A percentile compares a stretch with the other conserved stretches of the same genome.
phyloP scores from a whole-genome alignment of 2,888 invertebrate species.

The Meandrusa payeni region DNA sequence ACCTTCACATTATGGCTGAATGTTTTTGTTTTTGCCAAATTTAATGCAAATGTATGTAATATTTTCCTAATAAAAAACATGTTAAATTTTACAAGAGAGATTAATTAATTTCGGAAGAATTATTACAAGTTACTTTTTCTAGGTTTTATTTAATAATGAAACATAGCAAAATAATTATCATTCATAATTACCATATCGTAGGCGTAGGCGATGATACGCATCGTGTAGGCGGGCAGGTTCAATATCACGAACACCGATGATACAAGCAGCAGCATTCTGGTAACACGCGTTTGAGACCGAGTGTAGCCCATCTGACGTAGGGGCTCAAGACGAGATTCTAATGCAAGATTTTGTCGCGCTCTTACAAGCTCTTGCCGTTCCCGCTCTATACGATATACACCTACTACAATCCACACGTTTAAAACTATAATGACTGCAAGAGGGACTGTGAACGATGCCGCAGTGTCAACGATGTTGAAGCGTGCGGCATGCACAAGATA shows the following conservation, averaged over 20 bases:
- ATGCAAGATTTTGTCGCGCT: constrained; percentile 27
- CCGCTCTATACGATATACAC: constrained; percentile 82
- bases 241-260: constrained; percentile 89
- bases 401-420: constrained; percentile 85
- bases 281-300: constrained; percentile 85
- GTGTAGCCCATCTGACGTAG: constrained; percentile 46
- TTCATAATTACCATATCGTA: constrained; percentile 69
- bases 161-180: neutral
- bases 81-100: too few species aligned
- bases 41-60: too few species aligned
- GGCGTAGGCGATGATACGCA: constrained; percentile 83
- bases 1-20: too few species aligned
- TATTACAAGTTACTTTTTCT: too few species aligned
- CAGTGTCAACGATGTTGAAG: constrained; percentile 86
- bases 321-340: constrained; percentile 25
- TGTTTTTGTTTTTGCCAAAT: too few species aligned
- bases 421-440: constrained; percentile 85
- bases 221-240: constrained; percentile 88
- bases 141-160: too few species aligned
- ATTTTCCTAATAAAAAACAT: too few species aligned
- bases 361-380: constrained; percentile 57
- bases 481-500: constrained; percentile 80
- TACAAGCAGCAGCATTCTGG: constrained; percentile 90
- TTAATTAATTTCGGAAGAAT: too few species aligned
- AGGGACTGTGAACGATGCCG: constrained; percentile 87